phyloP scores from a whole-genome alignment of 2,113 vertebrate genomes.

The Tor tambroides region DNA sequence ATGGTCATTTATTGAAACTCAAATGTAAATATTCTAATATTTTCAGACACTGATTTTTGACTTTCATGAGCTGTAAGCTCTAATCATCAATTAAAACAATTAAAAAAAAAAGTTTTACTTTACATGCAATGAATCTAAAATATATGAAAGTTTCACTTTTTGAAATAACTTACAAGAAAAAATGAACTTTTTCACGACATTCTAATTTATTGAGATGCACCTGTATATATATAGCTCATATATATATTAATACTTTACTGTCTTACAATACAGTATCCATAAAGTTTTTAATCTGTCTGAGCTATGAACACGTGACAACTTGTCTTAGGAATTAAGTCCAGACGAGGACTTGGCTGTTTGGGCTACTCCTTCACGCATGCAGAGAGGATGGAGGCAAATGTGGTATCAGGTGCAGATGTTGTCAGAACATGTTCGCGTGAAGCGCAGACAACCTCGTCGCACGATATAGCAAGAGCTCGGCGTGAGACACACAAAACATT shows the following conservation, averaged over 20 bases:
- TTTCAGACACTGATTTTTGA: too few species aligned
- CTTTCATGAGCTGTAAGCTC: too few species aligned
- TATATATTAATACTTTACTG: neutral
- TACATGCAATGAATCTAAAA: too few species aligned
- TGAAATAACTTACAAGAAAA: too few species aligned
- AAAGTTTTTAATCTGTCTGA: neutral
- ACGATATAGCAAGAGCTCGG: conserved; percentile 29
- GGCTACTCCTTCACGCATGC: conserved; percentile 20
- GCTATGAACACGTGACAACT: neutral
- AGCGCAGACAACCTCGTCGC: conserved; percentile 20
- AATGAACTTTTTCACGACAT: too few species aligned
- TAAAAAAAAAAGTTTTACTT: too few species aligned
- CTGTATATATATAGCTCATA: neutral
- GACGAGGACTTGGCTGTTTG: conserved; percentile 41
- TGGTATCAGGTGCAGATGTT: conserved; percentile 22
- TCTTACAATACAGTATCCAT: neutral
- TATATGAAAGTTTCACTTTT: too few species aligned
- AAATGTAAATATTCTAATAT: too few species aligned
- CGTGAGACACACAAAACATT: conserved; percentile 16
- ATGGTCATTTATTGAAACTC: too few species aligned
- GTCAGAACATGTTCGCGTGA: conserved; percentile 18
- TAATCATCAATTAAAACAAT: too few species aligned
- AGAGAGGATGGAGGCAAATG: conserved; percentile 16
- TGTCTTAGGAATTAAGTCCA: conserved; percentile 29
- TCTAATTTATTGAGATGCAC: too few species aligned